phyloP scores from a whole-genome alignment of 2,888 invertebrate species.

The Melanophora roralis region DNA sequence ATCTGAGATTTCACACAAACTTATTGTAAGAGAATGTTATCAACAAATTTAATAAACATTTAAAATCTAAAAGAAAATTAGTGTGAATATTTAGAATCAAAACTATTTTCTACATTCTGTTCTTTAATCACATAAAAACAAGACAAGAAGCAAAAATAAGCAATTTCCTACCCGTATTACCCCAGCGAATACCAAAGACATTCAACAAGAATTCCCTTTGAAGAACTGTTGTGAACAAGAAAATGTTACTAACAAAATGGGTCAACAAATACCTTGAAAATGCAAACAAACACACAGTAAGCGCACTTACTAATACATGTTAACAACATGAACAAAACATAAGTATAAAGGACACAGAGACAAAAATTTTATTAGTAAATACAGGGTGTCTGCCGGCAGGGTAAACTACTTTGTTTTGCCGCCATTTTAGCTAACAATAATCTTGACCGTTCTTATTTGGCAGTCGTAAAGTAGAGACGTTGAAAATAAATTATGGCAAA shows the following conservation, averaged over 20 bases:
- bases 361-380: not conserved
- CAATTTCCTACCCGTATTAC: not conserved
- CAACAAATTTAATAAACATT: not conserved
- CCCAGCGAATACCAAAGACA: not conserved
- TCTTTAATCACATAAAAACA: not conserved
- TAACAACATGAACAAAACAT: not conserved
- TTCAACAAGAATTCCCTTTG: not conserved
- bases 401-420: no score
- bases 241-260: slow-evolving; percentile 9
- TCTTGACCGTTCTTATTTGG: no score
- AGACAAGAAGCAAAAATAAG: not conserved
- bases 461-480: no score
- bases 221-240: not conserved
- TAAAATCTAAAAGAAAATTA: not conserved
- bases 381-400: no score
- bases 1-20: slow-evolving; percentile 7
- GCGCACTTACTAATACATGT: not conserved
- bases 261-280: slow-evolving; percentile 15
- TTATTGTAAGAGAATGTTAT: not conserved
- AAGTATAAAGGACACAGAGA: not conserved
- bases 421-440: no score
- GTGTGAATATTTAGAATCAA: no score
- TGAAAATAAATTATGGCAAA: no score
- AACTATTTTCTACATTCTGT: not conserved
- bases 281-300: not conserved